Evolutionary conservation across 2,113 vertebrate species (phyloP).

Genomic region (Perca fluviatilis): DNA sequence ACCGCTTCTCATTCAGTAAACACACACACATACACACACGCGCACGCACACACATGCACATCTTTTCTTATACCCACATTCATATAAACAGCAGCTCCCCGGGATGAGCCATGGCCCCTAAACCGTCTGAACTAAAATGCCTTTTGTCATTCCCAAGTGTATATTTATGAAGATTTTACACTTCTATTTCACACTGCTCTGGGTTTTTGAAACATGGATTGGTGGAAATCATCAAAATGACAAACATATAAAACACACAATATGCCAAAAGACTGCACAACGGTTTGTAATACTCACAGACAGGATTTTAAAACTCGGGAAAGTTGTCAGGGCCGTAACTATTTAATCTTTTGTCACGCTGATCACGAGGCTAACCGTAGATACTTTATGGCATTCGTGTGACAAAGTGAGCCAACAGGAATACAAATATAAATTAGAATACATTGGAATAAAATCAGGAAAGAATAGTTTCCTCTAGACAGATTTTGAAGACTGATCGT

Average conservation of each 20-base stretch:
- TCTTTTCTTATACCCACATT: conserved; percentile 21
- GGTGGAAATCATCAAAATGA: conserved; percentile 56
- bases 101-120: conserved; percentile 54
- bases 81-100: conserved; percentile 36
- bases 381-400: neutral
- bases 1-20: conserved; percentile 30
- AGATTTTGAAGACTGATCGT: conserved; percentile 6
- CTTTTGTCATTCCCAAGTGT: conserved; percentile 62
- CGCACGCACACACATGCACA: neutral
- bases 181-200: conserved; percentile 53
- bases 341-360: neutral
- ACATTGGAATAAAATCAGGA: conserved; percentile 3
- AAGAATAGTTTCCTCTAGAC: neutral
- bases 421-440: no score
- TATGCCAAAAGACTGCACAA: neutral
- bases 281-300: neutral
- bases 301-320: conserved; percentile 5
- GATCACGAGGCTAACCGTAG: neutral
- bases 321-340: neutral
- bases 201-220: conserved; percentile 37
- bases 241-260: conserved; percentile 51
- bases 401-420: neutral
- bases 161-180: conserved; percentile 61
- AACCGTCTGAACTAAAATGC: conserved; percentile 53
- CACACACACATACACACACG: conserved; percentile 17